Evolutionary conservation across 2,113 vertebrate genomes (phyloP).

Genomic region (Neolamprologus modestus): DNA sequence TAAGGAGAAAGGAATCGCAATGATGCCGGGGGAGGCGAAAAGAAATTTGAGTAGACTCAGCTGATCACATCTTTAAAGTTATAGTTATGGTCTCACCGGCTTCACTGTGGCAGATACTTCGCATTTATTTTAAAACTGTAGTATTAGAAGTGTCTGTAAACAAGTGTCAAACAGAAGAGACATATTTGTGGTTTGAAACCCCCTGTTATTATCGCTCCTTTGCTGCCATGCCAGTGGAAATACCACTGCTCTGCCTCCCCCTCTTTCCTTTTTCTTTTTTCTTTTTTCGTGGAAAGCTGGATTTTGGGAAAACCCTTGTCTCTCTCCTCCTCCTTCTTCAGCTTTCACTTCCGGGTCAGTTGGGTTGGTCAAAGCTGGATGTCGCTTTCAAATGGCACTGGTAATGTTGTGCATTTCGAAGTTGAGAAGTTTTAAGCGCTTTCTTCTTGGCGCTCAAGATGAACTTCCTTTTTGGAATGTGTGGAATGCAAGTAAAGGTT

Average conservation of each 20-base stretch:
- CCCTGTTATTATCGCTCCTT: background rate
- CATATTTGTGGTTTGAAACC: conserved; percentile 15
- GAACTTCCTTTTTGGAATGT: background rate
- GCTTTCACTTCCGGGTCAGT: conserved; percentile 76
- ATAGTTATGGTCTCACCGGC: background rate
- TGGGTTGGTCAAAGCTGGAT: conserved; percentile 31
- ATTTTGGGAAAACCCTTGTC: conserved; percentile 53
- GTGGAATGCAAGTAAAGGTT: background rate
- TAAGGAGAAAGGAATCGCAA: background rate
- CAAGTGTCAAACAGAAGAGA: background rate
- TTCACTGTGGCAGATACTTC: background rate
- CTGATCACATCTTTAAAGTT: background rate
- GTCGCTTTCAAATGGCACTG: conserved; percentile 29
- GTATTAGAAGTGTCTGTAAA: background rate
- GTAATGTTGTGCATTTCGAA: background rate
- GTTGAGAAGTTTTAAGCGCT: background rate
- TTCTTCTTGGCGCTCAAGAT: background rate
- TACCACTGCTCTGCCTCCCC: conserved; percentile 1
- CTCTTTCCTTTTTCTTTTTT: background rate
- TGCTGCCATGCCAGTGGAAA: conserved; percentile 30
- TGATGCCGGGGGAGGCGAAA: background rate
- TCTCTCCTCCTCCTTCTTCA: conserved; percentile 43
- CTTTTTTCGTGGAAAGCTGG: conserved; percentile 49
- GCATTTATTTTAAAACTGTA: background rate
- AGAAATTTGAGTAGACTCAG: background rate